Evolutionary conservation across 2,888 invertebrate species (phyloP), one percentile per base, ranked within the genome.

Genomic region (Parnassius orleans): DNA sequence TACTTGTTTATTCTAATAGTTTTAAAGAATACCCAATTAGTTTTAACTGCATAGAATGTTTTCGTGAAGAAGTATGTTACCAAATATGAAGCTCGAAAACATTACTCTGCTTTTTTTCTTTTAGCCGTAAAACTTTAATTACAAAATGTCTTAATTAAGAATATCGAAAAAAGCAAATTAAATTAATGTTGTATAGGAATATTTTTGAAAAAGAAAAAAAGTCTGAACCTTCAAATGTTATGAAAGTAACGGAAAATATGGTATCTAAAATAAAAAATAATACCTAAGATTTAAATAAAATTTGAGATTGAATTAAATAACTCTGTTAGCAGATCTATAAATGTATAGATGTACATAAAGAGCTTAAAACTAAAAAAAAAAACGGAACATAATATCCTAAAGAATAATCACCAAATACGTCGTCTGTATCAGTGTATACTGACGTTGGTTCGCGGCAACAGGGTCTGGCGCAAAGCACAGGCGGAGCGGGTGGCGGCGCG

Each of bases 361-460:
- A 51, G 46, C 14, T 52, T 46, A 19, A 52, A 61, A 53, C n/a
- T 57, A 57, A 52, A 14, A 56, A 47, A 55, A 24, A 56, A 47
- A 55, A 24, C 10, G 41, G 41, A 56, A 11, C 15, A 57, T 15
- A 57, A 57, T 15, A 57, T 51, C 61, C 15, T 57, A 53, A 53
- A 57, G 53, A 48, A 62, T 62, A 62, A 57, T 62, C 57, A 62
- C 61, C 61, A 62, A 62, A 56, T 57, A 43, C 53, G 57, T 57
- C 61, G 61, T 62, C 57, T 57, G 42, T 57, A 62, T 62, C 61
- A 57, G 57, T 57, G 53, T 57, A 68, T 78, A 86, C 87, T 83
- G 65, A 89, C 88, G 83, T 85, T 67, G 82, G 80, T 83, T 85
- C 86, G 74, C 86, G 84, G 81, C 86, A 85, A 79, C 87, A 86